Conservation (phyloP, 2,888 invertebrate species). For the Xanthostigma xanthostigma region DNA sequence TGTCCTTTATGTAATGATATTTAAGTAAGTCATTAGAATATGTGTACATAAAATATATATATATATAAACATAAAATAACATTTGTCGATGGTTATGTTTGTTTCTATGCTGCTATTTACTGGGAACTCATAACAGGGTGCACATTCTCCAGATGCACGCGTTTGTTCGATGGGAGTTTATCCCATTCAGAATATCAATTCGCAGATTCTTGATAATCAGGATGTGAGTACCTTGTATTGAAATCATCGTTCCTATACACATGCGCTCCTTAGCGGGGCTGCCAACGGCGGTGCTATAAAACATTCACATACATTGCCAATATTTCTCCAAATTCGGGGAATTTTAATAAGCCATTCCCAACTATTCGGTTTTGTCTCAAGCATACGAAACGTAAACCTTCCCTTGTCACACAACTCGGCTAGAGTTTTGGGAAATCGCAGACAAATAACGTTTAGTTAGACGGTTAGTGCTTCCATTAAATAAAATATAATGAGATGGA, state of each 20-base stretch:
- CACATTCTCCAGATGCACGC: conserved; percentile 84
- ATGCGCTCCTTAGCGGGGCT: no score
- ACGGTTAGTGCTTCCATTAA: no score
- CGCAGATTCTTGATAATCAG: conserved; percentile 71
- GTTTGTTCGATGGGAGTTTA: conserved; percentile 81
- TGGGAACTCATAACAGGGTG: conserved; percentile 53
- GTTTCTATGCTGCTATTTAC: conserved; percentile 40
- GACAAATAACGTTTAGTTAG: no score
- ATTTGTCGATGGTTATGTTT: conserved; percentile 21
- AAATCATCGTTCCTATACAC: neutral
- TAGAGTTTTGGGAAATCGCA: no score
- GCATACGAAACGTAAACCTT: no score
- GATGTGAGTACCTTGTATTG: conserved; percentile 57
- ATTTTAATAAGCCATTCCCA: neutral
- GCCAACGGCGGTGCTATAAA: neutral
- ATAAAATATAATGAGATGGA: no score
- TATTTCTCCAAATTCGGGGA: neutral
- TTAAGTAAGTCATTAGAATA: no score
- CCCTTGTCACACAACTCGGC: no score
- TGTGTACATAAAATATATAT: neutral
- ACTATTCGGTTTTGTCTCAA: no score
- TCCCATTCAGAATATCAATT: conserved; percentile 78
- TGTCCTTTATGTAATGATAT: neutral
- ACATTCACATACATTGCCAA: neutral
- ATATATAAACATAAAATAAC: neutral